Conservation (phyloP, 1,140 invertebrate species). For the Papilio polytes region DNA sequence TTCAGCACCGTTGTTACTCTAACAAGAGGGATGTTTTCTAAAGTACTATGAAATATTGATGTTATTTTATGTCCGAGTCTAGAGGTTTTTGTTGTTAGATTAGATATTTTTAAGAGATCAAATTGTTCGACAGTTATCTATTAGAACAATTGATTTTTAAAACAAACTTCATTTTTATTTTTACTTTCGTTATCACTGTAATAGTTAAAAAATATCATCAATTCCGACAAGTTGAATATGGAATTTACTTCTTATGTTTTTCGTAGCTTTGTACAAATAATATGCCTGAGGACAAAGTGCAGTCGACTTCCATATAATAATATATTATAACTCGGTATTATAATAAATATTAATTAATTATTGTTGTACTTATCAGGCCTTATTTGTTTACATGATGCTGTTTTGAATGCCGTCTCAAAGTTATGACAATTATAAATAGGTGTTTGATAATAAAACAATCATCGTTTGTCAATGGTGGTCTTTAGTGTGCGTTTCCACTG, state of each 20-base stretch:
- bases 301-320: too few relatives aligned
- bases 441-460: constrained; percentile 3
- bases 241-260: too few relatives aligned
- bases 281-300: too few relatives aligned
- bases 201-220: too few relatives aligned
- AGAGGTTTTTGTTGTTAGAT: not conserved
- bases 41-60: constrained; percentile 12
- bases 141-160: not conserved
- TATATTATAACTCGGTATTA: too few relatives aligned
- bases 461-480: constrained; percentile 47
- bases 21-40: constrained; percentile 6
- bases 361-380: too few relatives aligned
- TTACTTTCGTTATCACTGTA: too few relatives aligned
- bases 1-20: not conserved
- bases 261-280: too few relatives aligned
- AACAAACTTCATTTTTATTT: not conserved
- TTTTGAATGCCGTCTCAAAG: constrained; percentile 7
- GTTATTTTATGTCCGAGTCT: not conserved
- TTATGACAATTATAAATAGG: constrained; percentile 6
- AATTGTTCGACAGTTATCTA: not conserved
- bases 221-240: too few relatives aligned
- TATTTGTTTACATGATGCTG: too few relatives aligned
- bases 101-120: too few relatives aligned
- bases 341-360: too few relatives aligned
- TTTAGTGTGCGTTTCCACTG: not conserved